Conservation (phyloP, 2,888 invertebrate genomes). For the Cephus pulcher region DNA sequence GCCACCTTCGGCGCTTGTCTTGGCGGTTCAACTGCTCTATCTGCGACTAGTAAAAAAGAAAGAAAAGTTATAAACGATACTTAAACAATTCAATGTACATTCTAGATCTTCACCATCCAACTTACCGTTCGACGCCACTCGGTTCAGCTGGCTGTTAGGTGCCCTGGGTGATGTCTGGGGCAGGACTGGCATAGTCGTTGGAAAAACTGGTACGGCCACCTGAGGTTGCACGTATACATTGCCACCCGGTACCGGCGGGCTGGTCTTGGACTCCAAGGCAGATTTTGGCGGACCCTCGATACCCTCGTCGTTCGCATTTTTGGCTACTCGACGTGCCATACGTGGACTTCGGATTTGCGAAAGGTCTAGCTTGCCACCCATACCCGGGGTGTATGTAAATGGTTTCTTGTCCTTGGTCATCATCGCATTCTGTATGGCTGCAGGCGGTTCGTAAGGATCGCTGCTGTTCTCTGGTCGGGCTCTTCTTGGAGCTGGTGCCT, state of each 20-base stretch:
- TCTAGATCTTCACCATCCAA: background rate
- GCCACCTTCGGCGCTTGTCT: constrained; percentile 49
- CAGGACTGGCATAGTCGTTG: constrained; percentile 65
- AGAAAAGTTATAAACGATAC: background rate
- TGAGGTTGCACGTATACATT: constrained; percentile 72
- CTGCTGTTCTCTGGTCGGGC: constrained; percentile 37
- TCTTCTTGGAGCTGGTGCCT: constrained; percentile 36
- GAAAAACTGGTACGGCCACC: constrained; percentile 75
- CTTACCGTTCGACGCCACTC: constrained; percentile 37
- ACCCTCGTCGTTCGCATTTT: constrained; percentile 80
- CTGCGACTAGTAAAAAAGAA: constrained; percentile 18
- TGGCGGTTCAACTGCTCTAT: constrained; percentile 35
- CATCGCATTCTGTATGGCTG: constrained; percentile 93
- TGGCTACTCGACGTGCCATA: constrained; percentile 82
- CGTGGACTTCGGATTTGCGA: constrained; percentile 91
- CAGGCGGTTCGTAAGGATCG: constrained; percentile 77
- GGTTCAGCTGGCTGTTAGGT: constrained; percentile 28
- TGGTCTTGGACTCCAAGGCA: constrained; percentile 67
- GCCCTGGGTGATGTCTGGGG: constrained; percentile 23
- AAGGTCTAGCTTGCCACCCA: constrained; percentile 77
- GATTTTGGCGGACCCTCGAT: constrained; percentile 72
- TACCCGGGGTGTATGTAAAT: constrained; percentile 96
- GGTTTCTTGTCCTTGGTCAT: constrained; percentile 96
- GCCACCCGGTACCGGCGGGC: constrained; percentile 67
- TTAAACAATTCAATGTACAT: background rate